These are phyloP conservation scores for Drosophila bifasciata DNA, from an alignment of 1,140 invertebrate species.

Conservation along the genomic window DNA sequence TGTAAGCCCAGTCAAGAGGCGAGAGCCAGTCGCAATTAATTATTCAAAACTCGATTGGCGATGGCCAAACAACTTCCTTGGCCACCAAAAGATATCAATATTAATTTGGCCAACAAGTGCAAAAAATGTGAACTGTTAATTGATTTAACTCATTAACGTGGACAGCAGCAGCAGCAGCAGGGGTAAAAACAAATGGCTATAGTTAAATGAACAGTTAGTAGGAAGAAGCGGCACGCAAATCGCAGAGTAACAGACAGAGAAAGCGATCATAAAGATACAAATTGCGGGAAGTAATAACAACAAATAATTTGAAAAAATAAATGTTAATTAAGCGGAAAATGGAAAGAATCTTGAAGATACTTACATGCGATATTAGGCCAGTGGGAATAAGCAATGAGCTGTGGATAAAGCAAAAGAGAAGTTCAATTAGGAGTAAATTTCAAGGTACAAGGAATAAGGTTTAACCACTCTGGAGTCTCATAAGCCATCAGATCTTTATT, in stretches of 20 bases:
- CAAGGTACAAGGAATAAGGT: too few species aligned
- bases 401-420: too few species aligned
- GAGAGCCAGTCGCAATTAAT: constrained; percentile 39
- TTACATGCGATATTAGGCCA: too few species aligned
- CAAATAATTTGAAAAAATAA: not conserved
- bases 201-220: constrained; percentile 70
- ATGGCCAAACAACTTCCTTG: constrained; percentile 40
- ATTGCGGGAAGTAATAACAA: not conserved
- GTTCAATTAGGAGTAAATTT: too few species aligned
- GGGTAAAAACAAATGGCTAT: constrained; percentile 55
- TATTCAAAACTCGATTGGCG: constrained; percentile 46
- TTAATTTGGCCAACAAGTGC: constrained; percentile 65
- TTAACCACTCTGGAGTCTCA: too few species aligned
- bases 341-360: too few species aligned
- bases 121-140: constrained; percentile 64
- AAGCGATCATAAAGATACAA: constrained; percentile 19
- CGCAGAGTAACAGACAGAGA: constrained; percentile 18
- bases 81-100: constrained; percentile 44
- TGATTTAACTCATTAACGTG: constrained; percentile 68
- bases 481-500: too few species aligned
- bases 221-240: constrained; percentile 22
- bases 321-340: not conserved
- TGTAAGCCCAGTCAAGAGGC: constrained; percentile 26
- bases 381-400: too few species aligned
- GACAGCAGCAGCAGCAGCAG: not conserved